Evolutionary conservation across 2,797 vertebrate genomes (phyloP).

Genomic region (Cottoperca gobio): DNA sequence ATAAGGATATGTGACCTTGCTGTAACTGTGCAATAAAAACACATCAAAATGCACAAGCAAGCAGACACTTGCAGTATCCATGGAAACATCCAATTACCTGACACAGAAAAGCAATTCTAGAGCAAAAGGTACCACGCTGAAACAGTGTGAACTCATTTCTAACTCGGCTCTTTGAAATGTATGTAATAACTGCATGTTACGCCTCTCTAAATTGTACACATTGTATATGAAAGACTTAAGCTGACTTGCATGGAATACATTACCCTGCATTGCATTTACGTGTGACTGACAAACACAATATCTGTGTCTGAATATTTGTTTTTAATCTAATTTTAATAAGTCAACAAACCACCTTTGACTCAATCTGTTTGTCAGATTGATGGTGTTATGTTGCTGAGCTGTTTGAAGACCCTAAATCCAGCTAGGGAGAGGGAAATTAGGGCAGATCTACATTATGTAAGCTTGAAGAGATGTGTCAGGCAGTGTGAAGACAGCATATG

Average conservation of each 20-base stretch:
- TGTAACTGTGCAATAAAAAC: slow-evolving; percentile 37
- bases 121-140: slow-evolving; percentile 41
- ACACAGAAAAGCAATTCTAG: slow-evolving; percentile 61
- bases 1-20: slow-evolving; percentile 45
- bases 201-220: slow-evolving; percentile 17
- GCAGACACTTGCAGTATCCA: slow-evolving; percentile 71
- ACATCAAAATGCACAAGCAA: slow-evolving; percentile 60
- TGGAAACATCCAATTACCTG: slow-evolving; percentile 82
- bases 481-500: slow-evolving; percentile 78
- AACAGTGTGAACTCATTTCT: slow-evolving; percentile 52
- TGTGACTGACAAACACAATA: slow-evolving; percentile 6
- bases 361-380: slow-evolving; percentile 61
- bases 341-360: slow-evolving; percentile 62
- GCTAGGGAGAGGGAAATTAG: slow-evolving; percentile 78
- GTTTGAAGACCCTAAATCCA: slow-evolving; percentile 70
- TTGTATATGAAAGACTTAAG: neutral
- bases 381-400: slow-evolving; percentile 66
- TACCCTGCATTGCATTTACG: neutral
- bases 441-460: slow-evolving; percentile 87
- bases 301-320: slow-evolving; percentile 10
- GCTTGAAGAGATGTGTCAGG: slow-evolving; percentile 83
- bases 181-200: slow-evolving; percentile 15
- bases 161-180: slow-evolving; percentile 35
- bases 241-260: neutral
- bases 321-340: slow-evolving; percentile 33